phyloP scores from a whole-genome alignment of 2,113 vertebrate genomes.

The Mungos mungo region DNA sequence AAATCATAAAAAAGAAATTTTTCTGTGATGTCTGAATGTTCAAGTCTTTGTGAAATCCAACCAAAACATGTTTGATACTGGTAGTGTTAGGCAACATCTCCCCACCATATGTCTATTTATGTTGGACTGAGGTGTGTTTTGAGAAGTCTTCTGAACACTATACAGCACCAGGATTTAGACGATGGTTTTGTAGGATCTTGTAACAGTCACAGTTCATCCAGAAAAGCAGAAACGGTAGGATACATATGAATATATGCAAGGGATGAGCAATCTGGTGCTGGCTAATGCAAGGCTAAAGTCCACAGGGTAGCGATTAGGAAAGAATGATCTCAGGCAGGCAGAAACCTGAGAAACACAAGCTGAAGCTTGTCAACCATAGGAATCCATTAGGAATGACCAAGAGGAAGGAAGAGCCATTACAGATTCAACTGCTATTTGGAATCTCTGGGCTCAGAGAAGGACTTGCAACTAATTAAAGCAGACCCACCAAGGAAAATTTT shows the following conservation, averaged over 20 bases:
- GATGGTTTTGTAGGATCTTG: background rate
- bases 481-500: background rate
- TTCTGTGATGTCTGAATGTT: background rate
- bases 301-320: background rate
- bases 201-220: background rate
- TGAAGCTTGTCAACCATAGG: background rate
- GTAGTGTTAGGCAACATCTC: background rate
- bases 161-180: background rate
- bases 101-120: background rate
- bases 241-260: background rate
- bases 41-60: background rate
- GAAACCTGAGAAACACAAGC: background rate
- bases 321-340: background rate
- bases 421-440: background rate
- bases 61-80: background rate
- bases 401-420: rapidly evolving
- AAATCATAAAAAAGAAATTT: background rate
- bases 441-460: background rate
- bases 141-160: background rate
- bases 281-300: background rate
- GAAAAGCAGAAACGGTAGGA: background rate
- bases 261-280: background rate
- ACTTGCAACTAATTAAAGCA: background rate
- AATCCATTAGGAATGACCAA: background rate
- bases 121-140: background rate